A percentile compares a stretch with the other conserved stretches of the same genome.
Evolutionary conservation across 2,797 vertebrate genomes (phyloP).

Genomic region (Melanotaenia trifasciata): DNA sequence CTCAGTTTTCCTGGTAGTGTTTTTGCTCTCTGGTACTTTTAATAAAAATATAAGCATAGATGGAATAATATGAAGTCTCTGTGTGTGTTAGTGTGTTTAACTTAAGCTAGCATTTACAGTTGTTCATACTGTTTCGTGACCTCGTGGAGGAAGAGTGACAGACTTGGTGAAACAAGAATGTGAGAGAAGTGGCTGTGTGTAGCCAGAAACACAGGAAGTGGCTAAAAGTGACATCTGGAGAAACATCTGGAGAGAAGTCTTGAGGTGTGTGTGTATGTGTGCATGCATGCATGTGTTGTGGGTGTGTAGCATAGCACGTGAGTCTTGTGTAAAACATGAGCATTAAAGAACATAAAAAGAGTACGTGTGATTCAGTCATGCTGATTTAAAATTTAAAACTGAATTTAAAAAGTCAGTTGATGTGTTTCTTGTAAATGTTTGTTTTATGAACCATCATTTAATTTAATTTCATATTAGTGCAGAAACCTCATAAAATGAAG

Average conservation of each 20-base stretch:
- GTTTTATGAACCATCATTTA: not conserved
- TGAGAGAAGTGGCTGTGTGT: slow-evolving; percentile 39
- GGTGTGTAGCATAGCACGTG: slow-evolving; percentile 8
- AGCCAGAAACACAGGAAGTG: slow-evolving; percentile 72
- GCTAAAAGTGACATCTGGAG: slow-evolving; percentile 74
- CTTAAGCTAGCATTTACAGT: slow-evolving; percentile 1
- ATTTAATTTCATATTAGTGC: not conserved
- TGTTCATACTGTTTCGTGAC: slow-evolving; percentile 2
- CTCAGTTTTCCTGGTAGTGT: not conserved
- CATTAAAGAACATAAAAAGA: slow-evolving; percentile 6
- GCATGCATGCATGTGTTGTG: slow-evolving; percentile 8
- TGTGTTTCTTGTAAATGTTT: not conserved
- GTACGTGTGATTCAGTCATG: slow-evolving; percentile 5
- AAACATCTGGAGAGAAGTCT: slow-evolving; percentile 74
- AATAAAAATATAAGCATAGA: slow-evolving; percentile 3
- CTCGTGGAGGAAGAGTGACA: slow-evolving; percentile 23
- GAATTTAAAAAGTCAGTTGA: slow-evolving; percentile 1
- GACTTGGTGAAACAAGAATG: slow-evolving; percentile 20
- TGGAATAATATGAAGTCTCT: not conserved
- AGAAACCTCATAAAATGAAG: not conserved
- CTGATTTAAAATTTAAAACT: slow-evolving; percentile 25
- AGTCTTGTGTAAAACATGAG: slow-evolving; percentile 23
- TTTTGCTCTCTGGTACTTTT: not conserved
- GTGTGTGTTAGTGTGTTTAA: slow-evolving; percentile 18
- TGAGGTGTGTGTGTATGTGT: slow-evolving; percentile 46